phyloP scores from a whole-genome alignment of 2,113 vertebrate genomes.

The Gavialis gangeticus region DNA sequence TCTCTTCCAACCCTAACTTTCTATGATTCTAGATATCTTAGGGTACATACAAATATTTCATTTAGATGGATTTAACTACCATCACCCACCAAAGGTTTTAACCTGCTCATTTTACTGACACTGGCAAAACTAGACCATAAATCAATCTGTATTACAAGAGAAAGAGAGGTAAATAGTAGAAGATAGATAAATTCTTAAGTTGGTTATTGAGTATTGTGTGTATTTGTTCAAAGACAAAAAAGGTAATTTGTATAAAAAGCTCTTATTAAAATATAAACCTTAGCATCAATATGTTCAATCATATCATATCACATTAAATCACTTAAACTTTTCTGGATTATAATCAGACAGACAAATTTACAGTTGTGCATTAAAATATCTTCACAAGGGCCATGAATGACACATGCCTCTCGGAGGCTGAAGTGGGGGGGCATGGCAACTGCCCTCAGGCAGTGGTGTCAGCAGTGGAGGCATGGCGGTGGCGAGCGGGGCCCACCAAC shows the following conservation, averaged over 20 bases:
- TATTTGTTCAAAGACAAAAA: neutral
- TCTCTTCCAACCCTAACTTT: too few relatives aligned
- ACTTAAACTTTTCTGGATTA: constrained; percentile 40
- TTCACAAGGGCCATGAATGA: neutral
- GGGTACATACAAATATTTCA: too few relatives aligned
- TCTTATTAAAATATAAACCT: neutral
- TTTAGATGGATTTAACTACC: too few relatives aligned
- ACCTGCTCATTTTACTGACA: neutral
- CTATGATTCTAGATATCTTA: too few relatives aligned
- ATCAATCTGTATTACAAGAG: neutral
- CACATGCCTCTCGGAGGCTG: too few relatives aligned
- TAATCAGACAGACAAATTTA: constrained; percentile 33
- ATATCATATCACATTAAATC: constrained; percentile 41
- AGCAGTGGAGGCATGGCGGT: too few relatives aligned
- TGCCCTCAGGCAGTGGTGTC: too few relatives aligned
- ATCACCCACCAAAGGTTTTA: neutral
- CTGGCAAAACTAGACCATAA: neutral
- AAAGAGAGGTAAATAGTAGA: neutral
- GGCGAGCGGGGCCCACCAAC: too few relatives aligned
- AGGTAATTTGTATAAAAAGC: neutral
- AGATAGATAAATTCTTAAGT: fast-evolving
- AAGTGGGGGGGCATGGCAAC: too few relatives aligned
- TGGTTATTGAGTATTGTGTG: neutral
- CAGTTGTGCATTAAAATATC: constrained; percentile 28
- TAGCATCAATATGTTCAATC: constrained; percentile 34